phyloP scores from a whole-genome alignment of 2,888 invertebrate species.

The Eristalis arbustorum region DNA sequence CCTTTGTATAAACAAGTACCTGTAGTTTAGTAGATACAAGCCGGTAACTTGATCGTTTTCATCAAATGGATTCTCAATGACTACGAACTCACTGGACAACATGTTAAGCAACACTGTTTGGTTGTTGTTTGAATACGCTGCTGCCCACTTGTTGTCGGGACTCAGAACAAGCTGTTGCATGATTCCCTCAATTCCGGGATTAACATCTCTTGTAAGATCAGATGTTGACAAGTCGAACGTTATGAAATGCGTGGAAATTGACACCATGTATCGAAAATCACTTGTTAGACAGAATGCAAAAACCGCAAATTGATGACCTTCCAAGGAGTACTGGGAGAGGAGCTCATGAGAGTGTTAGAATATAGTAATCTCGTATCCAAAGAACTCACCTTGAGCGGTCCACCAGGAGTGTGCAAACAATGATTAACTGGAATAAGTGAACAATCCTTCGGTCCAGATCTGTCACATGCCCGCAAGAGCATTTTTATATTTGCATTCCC shows the following conservation, averaged over 20 bases:
- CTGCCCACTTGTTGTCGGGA: slow-evolving; percentile 97
- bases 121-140: slow-evolving; percentile 97
- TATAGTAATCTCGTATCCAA: background rate
- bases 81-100: slow-evolving; percentile 94
- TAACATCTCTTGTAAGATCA: slow-evolving; percentile 94
- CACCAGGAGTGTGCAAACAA: slow-evolving; percentile 98
- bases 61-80: slow-evolving; percentile 92
- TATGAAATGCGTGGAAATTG: slow-evolving; percentile 97
- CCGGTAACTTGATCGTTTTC: slow-evolving; percentile 84
- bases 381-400: slow-evolving; percentile 92
- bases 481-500: slow-evolving; percentile 90
- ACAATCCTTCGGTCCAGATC: slow-evolving; percentile 92
- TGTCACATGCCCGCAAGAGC: slow-evolving; percentile 94
- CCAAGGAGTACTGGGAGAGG: slow-evolving; percentile 90
- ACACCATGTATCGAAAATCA: slow-evolving; percentile 95
- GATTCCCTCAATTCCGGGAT: slow-evolving; percentile 96
- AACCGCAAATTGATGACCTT: slow-evolving; percentile 98
- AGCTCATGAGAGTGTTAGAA: background rate
- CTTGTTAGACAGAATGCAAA: slow-evolving; percentile 95
- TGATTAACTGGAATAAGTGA: slow-evolving; percentile 96
- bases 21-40: slow-evolving; percentile 85
- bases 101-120: slow-evolving; percentile 96
- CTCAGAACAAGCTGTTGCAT: slow-evolving; percentile 96
- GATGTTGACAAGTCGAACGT: slow-evolving; percentile 98
- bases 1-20: slow-evolving; percentile 73